Conservation (phyloP, 2,797 vertebrate genomes). For the Pampus argenteus region DNA sequence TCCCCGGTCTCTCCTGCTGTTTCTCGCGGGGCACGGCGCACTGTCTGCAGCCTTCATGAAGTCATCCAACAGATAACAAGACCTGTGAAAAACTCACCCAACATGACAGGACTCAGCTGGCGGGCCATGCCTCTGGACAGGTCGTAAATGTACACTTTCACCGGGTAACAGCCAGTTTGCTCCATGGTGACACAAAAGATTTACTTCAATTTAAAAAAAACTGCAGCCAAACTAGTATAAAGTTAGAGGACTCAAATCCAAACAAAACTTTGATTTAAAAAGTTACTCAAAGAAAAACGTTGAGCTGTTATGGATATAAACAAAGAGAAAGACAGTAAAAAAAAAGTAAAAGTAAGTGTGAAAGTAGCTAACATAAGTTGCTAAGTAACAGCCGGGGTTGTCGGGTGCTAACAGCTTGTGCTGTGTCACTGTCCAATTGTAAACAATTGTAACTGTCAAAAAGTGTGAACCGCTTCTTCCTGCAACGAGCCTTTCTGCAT, state of each 20-base stretch:
- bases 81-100: slow-evolving; percentile 88
- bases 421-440: slow-evolving; percentile 58
- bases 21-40: background rate
- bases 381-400: background rate
- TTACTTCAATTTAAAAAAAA: background rate
- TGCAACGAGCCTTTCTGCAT: background rate
- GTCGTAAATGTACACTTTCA: slow-evolving; percentile 93
- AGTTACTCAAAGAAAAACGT: background rate
- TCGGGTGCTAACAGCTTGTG: background rate
- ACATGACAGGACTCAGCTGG: slow-evolving; percentile 90
- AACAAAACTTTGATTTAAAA: slow-evolving; percentile 27
- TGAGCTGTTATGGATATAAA: background rate
- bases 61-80: background rate
- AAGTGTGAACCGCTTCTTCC: slow-evolving; percentile 7
- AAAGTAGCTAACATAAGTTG: background rate
- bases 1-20: slow-evolving; percentile 16
- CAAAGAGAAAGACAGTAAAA: fast-evolving
- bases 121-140: slow-evolving; percentile 93
- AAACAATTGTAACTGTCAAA: no score
- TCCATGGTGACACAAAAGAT: slow-evolving; percentile 63
- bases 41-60: background rate
- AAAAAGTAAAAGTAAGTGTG: background rate
- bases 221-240: background rate
- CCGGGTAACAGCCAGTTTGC: slow-evolving; percentile 71
- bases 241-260: slow-evolving; percentile 21